These are phyloP conservation scores for Eretmochelys imbricata DNA, from an alignment of 2,113 vertebrate genomes.

Conservation along the genomic window DNA sequence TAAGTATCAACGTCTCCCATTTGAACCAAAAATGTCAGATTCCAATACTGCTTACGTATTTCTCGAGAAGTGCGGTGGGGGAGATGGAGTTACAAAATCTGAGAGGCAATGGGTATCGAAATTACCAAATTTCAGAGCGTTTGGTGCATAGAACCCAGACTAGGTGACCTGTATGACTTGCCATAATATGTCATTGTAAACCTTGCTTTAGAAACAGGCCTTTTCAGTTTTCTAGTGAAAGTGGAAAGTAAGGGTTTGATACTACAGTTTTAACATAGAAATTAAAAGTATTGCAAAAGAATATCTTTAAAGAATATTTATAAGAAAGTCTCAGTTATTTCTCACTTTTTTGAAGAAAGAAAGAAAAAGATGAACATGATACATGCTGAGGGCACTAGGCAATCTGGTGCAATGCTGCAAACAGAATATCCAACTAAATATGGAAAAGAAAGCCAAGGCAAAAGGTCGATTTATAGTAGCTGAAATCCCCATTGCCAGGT, in stretches of 20 bases:
- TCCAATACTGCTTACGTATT: not conserved
- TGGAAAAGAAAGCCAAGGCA: conserved; percentile 27
- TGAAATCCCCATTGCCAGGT: conserved; percentile 48
- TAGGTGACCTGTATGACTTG: not conserved
- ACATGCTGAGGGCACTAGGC: not conserved
- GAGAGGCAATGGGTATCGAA: not conserved
- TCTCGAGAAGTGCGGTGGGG: fast-evolving
- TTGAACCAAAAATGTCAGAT: not conserved
- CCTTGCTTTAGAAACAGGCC: not conserved
- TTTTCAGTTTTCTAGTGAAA: not conserved
- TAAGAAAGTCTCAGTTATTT: not conserved
- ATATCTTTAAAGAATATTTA: not conserved
- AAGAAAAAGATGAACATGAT: fast-evolving
- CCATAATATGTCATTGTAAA: not conserved
- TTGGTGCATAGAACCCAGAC: not conserved
- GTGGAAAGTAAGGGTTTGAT: not conserved
- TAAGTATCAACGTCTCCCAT: not conserved
- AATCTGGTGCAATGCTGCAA: not conserved
- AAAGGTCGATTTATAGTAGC: conserved; percentile 56
- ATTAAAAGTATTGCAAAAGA: not conserved
- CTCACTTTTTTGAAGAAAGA: not conserved
- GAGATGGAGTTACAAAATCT: not conserved
- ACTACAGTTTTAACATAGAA: not conserved
- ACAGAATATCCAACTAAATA: conserved; percentile 39
- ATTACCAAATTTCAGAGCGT: not conserved